These are phyloP conservation scores for Pimpla rufipes DNA, from an alignment of 2,888 invertebrate species.

Conservation along the genomic window DNA sequence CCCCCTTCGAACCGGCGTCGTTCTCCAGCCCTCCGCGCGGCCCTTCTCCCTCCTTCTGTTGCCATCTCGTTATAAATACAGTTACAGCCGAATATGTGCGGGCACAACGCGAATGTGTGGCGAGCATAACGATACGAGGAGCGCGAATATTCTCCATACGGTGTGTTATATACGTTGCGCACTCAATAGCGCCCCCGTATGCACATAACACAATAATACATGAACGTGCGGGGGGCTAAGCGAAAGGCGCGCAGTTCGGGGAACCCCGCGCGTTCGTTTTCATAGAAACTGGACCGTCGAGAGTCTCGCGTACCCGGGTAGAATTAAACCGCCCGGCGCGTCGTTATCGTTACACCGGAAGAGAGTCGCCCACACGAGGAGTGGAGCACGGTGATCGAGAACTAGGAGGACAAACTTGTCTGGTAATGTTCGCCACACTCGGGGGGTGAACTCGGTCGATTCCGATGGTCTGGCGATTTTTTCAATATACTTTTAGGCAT, in stretches of 20 bases:
- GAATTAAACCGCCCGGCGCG: conserved; percentile 67
- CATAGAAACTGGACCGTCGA: conserved; percentile 50
- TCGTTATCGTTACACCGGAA: conserved; percentile 61
- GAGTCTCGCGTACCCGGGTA: conserved; percentile 46
- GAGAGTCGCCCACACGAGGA: no score
- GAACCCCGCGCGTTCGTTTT: not conserved
- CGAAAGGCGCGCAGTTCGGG: conserved; percentile 17
- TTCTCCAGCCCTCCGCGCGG: conserved; percentile 40
- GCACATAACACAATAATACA: conserved; percentile 45
- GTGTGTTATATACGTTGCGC: conserved; percentile 9
- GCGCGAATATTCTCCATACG: conserved; percentile 48
- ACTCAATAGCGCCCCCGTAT: conserved; percentile 35
- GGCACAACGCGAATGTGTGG: conserved; percentile 29
- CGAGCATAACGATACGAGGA: conserved; percentile 43
- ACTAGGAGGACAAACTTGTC: no score
- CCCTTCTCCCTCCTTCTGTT: conserved; percentile 36
- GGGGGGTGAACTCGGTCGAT: no score
- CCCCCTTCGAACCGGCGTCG: conserved; percentile 55
- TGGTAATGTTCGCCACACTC: no score
- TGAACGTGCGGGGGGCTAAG: conserved; percentile 58
- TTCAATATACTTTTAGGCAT: no score
- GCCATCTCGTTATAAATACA: conserved; percentile 68
- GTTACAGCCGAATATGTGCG: conserved; percentile 53
- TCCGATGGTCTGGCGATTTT: no score
- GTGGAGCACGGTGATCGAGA: no score